phyloP scores from a whole-genome alignment of 2,888 invertebrate species.

The Thyatira batis region DNA sequence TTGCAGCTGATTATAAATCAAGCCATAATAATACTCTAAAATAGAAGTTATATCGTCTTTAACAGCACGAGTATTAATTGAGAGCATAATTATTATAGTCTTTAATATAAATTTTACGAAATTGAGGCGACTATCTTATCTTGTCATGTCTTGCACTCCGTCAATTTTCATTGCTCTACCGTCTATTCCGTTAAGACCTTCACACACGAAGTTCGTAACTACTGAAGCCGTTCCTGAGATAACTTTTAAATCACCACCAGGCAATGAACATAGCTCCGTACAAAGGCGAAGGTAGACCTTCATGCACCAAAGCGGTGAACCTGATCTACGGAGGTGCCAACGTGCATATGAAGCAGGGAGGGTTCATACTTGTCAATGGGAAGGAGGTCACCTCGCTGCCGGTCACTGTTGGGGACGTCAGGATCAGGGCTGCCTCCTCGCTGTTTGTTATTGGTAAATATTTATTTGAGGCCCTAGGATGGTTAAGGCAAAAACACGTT shows the following conservation, averaged over 20 bases:
- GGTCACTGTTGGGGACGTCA: constrained; percentile 82
- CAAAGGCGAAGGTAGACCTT: constrained; percentile 83
- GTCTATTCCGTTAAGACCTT: too few relatives aligned
- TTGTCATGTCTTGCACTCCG: too few relatives aligned
- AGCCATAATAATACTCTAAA: too few relatives aligned
- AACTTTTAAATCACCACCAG: constrained; percentile 54
- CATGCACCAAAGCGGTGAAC: constrained; percentile 91
- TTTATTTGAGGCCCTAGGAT: too few relatives aligned
- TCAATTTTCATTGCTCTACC: too few relatives aligned
- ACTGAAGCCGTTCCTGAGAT: not conserved
- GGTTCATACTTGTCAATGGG: constrained; percentile 86
- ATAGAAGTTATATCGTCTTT: too few relatives aligned
- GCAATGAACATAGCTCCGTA: constrained; percentile 85
- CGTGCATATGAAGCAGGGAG: constrained; percentile 90
- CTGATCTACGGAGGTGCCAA: constrained; percentile 77
- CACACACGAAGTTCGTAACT: not conserved
- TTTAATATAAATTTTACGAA: too few relatives aligned
- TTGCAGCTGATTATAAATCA: too few relatives aligned
- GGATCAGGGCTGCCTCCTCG: constrained; percentile 89
- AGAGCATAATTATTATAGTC: too few relatives aligned
- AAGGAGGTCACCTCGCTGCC: constrained; percentile 86
- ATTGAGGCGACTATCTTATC: too few relatives aligned
- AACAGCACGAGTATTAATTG: too few relatives aligned
- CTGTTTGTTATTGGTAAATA: constrained; percentile 85
- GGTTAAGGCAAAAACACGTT: too few relatives aligned